Conservation (phyloP, 2,888 invertebrate species). For the Leucophenga maculata region DNA sequence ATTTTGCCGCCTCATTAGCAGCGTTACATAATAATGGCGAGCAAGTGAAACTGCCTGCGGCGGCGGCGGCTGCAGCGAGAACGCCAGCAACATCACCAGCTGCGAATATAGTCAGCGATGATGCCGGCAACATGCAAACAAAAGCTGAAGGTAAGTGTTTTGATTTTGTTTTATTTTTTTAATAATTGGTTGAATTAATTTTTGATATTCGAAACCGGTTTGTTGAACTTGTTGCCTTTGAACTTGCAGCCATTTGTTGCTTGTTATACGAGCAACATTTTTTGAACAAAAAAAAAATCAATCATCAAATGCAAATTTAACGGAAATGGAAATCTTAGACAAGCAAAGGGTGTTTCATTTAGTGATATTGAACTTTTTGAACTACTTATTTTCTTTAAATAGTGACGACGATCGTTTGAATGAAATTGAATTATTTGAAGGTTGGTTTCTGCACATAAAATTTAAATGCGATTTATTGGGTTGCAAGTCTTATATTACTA, state of each 20-base stretch:
- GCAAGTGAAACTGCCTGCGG: conserved; percentile 39
- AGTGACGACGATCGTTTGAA: too few species aligned
- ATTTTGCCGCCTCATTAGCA: conserved; percentile 66
- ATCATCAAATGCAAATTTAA: background rate
- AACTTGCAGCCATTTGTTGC: background rate
- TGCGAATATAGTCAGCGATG: conserved; percentile 31
- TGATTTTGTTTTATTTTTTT: background rate
- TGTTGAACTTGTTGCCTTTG: background rate
- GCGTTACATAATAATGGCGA: conserved; percentile 62
- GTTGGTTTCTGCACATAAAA: too few species aligned
- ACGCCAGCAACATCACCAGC: conserved; percentile 40
- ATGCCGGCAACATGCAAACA: conserved; percentile 51
- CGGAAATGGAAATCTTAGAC: too few species aligned
- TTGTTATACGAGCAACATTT: too few species aligned
- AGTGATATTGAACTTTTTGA: too few species aligned
- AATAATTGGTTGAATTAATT: too few species aligned
- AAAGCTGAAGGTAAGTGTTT: conserved; percentile 13
- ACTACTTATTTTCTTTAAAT: too few species aligned
- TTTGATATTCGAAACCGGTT: conserved; percentile 5
- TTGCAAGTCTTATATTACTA: too few species aligned
- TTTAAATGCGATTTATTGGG: too few species aligned
- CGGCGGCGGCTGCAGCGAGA: conserved; percentile 42
- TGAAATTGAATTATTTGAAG: too few species aligned
- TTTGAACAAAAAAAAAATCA: too few species aligned
- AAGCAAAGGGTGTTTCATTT: too few species aligned